Conservation (phyloP, 2,888 invertebrate species). For the Hermodice carunculata region DNA sequence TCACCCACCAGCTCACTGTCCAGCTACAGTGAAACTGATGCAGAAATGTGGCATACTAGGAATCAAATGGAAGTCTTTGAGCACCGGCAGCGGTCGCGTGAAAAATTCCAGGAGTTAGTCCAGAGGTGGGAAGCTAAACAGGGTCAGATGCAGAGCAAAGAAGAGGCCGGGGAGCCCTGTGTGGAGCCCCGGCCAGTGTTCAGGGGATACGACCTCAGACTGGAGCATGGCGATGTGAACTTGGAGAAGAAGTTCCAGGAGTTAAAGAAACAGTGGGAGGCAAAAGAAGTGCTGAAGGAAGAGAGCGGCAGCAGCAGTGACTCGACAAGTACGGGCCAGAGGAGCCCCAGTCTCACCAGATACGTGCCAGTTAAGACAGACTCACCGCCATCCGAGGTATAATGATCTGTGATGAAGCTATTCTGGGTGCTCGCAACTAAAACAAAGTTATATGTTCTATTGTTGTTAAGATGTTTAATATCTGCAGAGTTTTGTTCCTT, state of each 20-base stretch:
- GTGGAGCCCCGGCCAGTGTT: background rate
- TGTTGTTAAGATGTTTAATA: no score
- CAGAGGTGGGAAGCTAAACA: conserved; percentile 37
- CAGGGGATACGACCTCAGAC: no score
- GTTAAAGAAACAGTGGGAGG: conserved; percentile 39
- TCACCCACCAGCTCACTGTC: conserved; percentile 39
- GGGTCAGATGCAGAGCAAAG: background rate
- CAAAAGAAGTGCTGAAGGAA: conserved; percentile 17
- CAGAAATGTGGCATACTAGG: conserved; percentile 23
- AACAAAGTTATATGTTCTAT: no score
- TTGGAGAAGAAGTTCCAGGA: conserved; percentile 38
- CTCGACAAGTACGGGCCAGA: no score
- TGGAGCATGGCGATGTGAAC: conserved; percentile 27
- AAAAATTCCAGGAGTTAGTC: conserved; percentile 42
- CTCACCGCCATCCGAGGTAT: no score
- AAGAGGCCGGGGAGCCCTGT: background rate
- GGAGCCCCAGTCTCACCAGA: no score
- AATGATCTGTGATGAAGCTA: no score
- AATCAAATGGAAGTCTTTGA: conserved; percentile 25
- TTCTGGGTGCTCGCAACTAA: no score
- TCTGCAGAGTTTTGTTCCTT: no score
- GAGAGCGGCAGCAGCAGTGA: no score
- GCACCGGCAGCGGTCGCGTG: conserved; percentile 30
- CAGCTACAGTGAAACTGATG: conserved; percentile 33
- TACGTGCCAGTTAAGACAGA: no score